Evolutionary conservation across 2,888 invertebrate genomes (phyloP), one percentile per base, ranked within the genome.

Genomic region (Arge pagana): DNA sequence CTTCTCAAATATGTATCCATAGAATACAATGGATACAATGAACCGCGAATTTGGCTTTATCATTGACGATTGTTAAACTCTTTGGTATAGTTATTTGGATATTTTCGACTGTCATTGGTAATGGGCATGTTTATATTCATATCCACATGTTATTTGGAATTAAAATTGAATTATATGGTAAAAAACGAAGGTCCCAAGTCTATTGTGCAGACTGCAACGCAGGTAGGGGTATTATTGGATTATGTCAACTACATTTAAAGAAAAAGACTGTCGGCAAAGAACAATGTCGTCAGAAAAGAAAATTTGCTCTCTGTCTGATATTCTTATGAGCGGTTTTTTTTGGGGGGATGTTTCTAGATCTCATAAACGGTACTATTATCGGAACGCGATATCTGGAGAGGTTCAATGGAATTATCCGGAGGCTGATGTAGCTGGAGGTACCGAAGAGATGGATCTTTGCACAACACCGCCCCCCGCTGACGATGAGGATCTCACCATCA

Each of bases 291-390:
- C 4, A 13, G 16, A 16, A 7, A 16, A 6, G 16, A 36, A 16
- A n/a, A n/a, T n/a, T n/a, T n/a, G n/a, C n/a, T n/a, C n/a, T n/a
- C n/a, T n/a, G n/a, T n/a, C n/a, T n/a, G n/a, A n/a, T n/a, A n/a
- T n/a, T n/a, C n/a, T n/a, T n/a, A n/a, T n/a, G n/a, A n/a, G n/a
- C n/a, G n/a, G n/a, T n/a, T n/a, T n/a, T n/a, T n/a, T n/a, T 36
- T 41, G 56, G 68, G 66, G 66, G 69, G 63, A 60, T 71, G 70
- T 64, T 71, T 71, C 74, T 82, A 86, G 86, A 77, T 78, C 79
- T 64, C 82, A 83, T 80, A 85, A 84, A 77, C 81, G 85, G 62
- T 87, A 87, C 78, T 85, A 80, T 80, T 87, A 86, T 78, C 81
- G 81, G 69, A 84, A 86, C 72, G 71, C 78, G 56, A 68, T 71